Percentiles rank a stretch among this genome's conserved stretches.
Conservation (phyloP, 2,888 invertebrate species). For the Pyrrhosoma nymphula region DNA sequence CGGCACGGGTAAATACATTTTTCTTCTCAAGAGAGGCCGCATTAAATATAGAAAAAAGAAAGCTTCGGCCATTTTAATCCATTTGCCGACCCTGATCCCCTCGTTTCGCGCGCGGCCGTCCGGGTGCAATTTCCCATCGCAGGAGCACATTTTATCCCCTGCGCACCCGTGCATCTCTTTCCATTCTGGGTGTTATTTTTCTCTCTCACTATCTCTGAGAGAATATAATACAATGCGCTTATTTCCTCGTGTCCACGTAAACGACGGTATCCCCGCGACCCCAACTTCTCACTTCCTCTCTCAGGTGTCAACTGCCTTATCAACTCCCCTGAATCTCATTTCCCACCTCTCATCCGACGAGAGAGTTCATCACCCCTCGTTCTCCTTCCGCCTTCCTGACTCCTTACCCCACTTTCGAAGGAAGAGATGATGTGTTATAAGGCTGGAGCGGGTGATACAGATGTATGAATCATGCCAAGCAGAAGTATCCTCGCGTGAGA, state of each 20-base stretch:
- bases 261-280: neutral
- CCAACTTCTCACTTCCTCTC: constrained; percentile 34
- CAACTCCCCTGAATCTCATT: constrained; percentile 1
- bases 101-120: neutral
- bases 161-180: neutral
- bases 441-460: constrained; percentile 31
- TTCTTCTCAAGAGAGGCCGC: neutral
- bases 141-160: neutral
- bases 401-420: constrained; percentile 59
- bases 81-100: neutral
- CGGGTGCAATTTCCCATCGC: neutral
- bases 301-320: constrained; percentile 53
- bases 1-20: neutral
- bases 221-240: neutral
- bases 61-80: neutral
- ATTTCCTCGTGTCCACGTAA: neutral
- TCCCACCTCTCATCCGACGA: neutral
- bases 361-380: constrained; percentile 37
- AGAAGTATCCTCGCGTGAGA: constrained; percentile 57
- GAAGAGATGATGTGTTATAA: neutral
- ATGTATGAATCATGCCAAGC: constrained; percentile 48
- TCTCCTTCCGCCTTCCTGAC: neutral
- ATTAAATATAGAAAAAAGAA: constrained; percentile 12
- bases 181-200: neutral
- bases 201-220: neutral